A percentile compares a stretch with the other conserved stretches of the same genome.
Evolutionary conservation across 1,140 invertebrate species (phyloP).

Genomic region (Bilobella aurantiaca): DNA sequence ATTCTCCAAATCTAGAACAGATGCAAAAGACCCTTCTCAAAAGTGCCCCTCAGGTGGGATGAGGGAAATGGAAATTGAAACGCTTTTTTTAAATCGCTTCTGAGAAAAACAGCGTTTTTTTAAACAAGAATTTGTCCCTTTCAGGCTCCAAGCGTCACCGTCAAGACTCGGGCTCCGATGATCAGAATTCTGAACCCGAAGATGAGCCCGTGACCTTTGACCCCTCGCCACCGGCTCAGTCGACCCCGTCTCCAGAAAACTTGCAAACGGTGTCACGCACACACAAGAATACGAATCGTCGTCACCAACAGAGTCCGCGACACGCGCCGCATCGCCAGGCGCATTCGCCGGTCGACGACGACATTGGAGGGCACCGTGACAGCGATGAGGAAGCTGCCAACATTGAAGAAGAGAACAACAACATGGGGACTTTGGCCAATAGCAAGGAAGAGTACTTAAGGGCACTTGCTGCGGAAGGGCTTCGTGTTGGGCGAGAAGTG

Average conservation of each 20-base stretch:
- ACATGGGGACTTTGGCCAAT: background rate
- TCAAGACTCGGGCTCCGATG: background rate
- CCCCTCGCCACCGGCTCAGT: background rate
- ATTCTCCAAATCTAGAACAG: no score
- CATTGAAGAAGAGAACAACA: background rate
- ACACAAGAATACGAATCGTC: no score
- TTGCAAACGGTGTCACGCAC: no score
- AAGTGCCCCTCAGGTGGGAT: no score
- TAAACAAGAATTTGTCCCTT: background rate
- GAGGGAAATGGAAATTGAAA: no score
- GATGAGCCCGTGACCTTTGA: background rate
- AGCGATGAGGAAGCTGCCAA: background rate
- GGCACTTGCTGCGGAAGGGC: slow-evolving; percentile 27
- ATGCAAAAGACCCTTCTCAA: no score
- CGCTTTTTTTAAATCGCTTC: no score
- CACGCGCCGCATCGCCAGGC: no score
- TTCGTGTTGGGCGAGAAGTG: slow-evolving; percentile 27
- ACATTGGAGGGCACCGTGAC: background rate
- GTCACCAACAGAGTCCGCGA: no score
- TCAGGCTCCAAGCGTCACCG: background rate
- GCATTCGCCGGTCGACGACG: no score
- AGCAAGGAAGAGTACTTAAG: slow-evolving; percentile 29
- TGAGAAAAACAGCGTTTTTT: background rate
- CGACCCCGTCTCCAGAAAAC: background rate
- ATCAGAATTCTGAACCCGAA: background rate